Percentiles rank a stretch among this genome's conserved stretches.
phyloP scores from a whole-genome alignment of 2,113 vertebrate species.

The Pavo muticus region DNA sequence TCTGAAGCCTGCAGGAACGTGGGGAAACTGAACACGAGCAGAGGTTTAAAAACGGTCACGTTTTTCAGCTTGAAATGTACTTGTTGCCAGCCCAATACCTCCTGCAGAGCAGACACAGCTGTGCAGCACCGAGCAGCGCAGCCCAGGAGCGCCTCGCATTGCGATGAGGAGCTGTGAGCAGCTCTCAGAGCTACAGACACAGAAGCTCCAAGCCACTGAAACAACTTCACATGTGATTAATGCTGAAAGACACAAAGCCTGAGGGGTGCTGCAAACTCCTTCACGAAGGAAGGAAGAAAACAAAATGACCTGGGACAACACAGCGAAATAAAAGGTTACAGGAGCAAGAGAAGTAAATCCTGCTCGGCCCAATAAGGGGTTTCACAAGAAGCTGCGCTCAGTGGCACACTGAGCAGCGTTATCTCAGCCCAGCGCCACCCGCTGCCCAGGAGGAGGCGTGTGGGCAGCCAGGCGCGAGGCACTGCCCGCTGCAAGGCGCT shows the following conservation, averaged over 20 bases:
- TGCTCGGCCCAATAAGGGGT: background rate
- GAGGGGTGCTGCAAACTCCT: background rate
- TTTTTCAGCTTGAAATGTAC: background rate
- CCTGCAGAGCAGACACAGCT: background rate
- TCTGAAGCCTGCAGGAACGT: background rate
- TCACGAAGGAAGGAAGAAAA: background rate
- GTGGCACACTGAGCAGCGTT: background rate
- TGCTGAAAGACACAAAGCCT: background rate
- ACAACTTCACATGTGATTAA: background rate
- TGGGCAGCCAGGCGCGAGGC: background rate
- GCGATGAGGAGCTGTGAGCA: background rate
- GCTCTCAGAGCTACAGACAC: background rate
- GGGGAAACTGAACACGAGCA: background rate
- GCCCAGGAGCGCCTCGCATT: background rate
- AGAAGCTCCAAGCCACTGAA: background rate
- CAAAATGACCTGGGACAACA: background rate
- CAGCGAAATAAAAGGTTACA: background rate
- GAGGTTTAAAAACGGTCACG: background rate
- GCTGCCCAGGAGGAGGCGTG: background rate
- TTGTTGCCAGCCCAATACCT: background rate
- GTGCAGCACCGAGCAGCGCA: background rate
- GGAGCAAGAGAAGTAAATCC: background rate
- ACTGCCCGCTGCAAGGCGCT: background rate
- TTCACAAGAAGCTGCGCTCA: conserved; percentile 10
- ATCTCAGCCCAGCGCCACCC: background rate